phyloP scores from a whole-genome alignment of 2,888 invertebrate species.

The Piscicola geometra region DNA sequence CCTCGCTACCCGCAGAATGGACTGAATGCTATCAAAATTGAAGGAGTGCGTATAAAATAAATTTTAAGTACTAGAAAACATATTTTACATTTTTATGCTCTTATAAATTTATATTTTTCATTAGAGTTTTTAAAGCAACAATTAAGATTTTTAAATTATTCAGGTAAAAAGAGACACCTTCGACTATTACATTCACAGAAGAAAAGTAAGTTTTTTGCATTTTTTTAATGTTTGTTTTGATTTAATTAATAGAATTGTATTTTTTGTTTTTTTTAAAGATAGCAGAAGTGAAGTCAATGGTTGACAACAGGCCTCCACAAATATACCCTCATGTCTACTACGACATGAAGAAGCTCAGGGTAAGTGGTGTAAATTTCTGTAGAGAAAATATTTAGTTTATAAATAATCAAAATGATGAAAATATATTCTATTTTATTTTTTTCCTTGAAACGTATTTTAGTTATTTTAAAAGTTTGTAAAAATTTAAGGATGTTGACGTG shows the following conservation, averaged over 20 bases:
- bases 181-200: slow-evolving; percentile 20
- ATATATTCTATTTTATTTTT: neutral
- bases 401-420: too few relatives aligned
- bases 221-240: too few relatives aligned
- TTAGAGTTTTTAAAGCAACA: too few relatives aligned
- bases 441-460: neutral
- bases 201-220: slow-evolving; percentile 21
- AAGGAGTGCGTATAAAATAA: slow-evolving; percentile 15
- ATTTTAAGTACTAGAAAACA: too few relatives aligned
- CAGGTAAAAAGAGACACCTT: slow-evolving; percentile 26
- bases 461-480: neutral
- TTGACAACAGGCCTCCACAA: slow-evolving; percentile 32
- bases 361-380: neutral
- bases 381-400: too few relatives aligned
- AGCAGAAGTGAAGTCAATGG: slow-evolving; percentile 25
- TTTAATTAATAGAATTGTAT: too few relatives aligned
- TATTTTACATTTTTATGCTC: too few relatives aligned
- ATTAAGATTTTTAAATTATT: slow-evolving; percentile 1
- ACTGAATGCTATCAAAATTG: slow-evolving; percentile 19
- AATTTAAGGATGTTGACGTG: neutral
- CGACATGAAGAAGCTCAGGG: slow-evolving; percentile 35
- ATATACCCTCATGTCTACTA: slow-evolving; percentile 33
- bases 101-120: too few relatives aligned
- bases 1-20: slow-evolving; percentile 29
- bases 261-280: slow-evolving; percentile 5